Evolutionary conservation across 2,888 invertebrate species (phyloP).

Genomic region (Xylota sylvarum): DNA sequence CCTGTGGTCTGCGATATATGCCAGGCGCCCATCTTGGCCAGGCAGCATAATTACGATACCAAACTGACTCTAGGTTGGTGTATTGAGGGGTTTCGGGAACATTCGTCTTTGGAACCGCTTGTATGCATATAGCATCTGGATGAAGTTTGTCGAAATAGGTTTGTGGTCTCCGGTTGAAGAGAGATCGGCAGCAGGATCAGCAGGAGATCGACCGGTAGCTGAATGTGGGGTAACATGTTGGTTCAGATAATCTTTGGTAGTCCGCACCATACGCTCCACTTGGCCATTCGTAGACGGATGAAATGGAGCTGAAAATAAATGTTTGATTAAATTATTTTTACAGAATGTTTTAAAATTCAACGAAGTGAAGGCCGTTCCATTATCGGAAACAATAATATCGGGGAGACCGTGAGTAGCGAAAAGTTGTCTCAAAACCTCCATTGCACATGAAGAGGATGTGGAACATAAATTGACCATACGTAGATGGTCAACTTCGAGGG

Average conservation of each 20-base stretch:
- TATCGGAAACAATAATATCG: no score
- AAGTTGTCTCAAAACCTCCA: background rate
- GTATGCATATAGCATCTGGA: conserved; percentile 23
- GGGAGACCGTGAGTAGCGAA: no score
- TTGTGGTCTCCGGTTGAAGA: conserved; percentile 5
- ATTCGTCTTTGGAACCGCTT: background rate
- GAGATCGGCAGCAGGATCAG: no score
- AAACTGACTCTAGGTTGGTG: conserved; percentile 5
- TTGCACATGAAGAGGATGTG: background rate
- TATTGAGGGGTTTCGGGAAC: background rate
- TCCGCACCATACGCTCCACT: conserved; percentile 25
- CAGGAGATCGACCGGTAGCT: conserved; percentile 6
- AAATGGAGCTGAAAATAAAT: conserved; percentile 40
- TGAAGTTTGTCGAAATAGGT: conserved; percentile 36
- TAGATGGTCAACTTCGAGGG: no score
- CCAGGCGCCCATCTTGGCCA: no score
- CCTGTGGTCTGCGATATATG: conserved; percentile 12
- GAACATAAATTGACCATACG: no score
- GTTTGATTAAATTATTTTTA: conserved; percentile 12
- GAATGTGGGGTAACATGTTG: conserved; percentile 10
- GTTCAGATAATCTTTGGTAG: background rate
- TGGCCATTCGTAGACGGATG: conserved; percentile 30
- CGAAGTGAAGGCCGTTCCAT: no score
- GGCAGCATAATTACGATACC: conserved; percentile 35
- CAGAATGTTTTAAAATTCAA: no score